These are phyloP conservation scores for Cebuella pygmaea DNA, from an alignment of 2,797 vertebrate genomes.

Conservation along the genomic window DNA sequence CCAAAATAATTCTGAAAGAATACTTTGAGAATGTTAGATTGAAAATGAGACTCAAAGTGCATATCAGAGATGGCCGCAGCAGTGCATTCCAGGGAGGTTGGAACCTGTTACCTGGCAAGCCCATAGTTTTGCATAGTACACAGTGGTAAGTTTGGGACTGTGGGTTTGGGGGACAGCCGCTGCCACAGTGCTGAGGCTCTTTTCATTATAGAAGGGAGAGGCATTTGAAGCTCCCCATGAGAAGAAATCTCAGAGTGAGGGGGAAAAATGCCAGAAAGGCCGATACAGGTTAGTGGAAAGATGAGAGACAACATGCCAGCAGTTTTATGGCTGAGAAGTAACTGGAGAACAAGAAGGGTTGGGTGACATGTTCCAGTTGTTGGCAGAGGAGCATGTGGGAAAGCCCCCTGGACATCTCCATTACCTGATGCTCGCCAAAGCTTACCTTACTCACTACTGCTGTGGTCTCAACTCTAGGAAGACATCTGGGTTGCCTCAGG, in stretches of 20 bases:
- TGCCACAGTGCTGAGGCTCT: not conserved
- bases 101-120: not conserved
- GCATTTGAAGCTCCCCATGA: not conserved
- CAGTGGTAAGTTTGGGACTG: too few relatives aligned
- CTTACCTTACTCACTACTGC: too few relatives aligned
- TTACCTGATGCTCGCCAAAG: not conserved
- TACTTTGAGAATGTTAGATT: not conserved
- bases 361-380: accelerated
- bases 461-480: not conserved
- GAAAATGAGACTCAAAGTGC: not conserved
- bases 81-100: not conserved
- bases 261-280: not conserved
- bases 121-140: not conserved
- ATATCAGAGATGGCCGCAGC: not conserved
- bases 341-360: not conserved
- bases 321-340: not conserved
- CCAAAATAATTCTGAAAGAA: not conserved
- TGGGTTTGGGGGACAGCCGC: too few relatives aligned
- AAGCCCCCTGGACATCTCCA: not conserved
- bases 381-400: not conserved
- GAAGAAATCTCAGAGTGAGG: not conserved
- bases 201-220: not conserved
- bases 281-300: too few relatives aligned
- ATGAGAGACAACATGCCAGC: not conserved
- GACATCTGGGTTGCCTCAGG: not conserved